A percentile compares a stretch with the other conserved stretches of the same genome.
These are phyloP conservation scores for Bothrops jararaca DNA, from an alignment of 2,113 vertebrate genomes.

Conservation along the genomic window DNA sequence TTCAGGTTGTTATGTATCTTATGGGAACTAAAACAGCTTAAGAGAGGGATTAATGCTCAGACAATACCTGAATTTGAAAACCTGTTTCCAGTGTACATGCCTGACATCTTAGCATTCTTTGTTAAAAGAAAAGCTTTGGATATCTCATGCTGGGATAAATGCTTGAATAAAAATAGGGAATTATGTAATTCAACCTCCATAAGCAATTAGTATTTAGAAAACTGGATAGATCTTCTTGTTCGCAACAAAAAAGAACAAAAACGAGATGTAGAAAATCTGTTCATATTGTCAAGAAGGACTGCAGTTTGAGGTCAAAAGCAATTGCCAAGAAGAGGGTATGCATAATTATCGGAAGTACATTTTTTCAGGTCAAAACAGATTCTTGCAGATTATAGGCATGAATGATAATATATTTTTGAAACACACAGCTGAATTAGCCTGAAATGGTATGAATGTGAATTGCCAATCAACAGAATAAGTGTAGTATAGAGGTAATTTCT, in stretches of 20 bases:
- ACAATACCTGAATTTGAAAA: slow-evolving; percentile 47
- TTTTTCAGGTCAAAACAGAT: slow-evolving; percentile 3
- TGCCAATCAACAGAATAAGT: slow-evolving; percentile 48
- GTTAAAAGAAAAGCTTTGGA: not conserved
- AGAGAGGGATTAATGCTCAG: slow-evolving; percentile 52
- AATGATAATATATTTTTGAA: slow-evolving; percentile 40
- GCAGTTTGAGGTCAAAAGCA: slow-evolving; percentile 4
- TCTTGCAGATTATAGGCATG: slow-evolving; percentile 32
- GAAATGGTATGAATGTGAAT: slow-evolving; percentile 37
- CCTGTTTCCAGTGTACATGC: slow-evolving; percentile 39
- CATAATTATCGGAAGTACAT: not conserved
- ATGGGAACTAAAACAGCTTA: slow-evolving; percentile 26
- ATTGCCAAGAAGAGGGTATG: not conserved
- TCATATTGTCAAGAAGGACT: not conserved
- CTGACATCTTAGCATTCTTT: slow-evolving; percentile 15
- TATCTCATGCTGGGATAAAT: slow-evolving; percentile 16
- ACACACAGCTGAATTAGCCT: slow-evolving; percentile 38
- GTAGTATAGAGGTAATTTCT: slow-evolving; percentile 45
- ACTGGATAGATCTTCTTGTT: not conserved
- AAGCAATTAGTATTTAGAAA: slow-evolving; percentile 14
- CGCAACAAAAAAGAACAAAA: not conserved
- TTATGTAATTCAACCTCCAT: not conserved
- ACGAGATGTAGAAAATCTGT: not conserved
- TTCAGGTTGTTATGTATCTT: slow-evolving; percentile 39
- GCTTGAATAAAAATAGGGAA: slow-evolving; percentile 1